Conservation (phyloP, 2,797 vertebrate genomes). For the Gallinago nigripennis region DNA sequence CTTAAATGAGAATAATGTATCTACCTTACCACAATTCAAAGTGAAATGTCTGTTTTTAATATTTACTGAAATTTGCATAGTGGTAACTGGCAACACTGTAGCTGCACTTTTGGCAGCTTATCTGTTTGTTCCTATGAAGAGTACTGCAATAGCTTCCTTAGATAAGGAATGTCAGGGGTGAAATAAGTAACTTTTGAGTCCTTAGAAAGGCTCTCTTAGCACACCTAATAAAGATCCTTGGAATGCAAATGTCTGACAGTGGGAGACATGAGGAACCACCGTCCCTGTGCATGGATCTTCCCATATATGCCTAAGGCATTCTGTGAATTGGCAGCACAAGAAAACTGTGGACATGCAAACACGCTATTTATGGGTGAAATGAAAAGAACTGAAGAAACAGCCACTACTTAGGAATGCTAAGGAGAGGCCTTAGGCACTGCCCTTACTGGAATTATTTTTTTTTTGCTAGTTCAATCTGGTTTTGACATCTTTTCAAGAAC, state of each 20-base stretch:
- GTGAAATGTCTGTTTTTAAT: neutral
- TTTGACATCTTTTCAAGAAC: neutral
- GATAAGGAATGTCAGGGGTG: neutral
- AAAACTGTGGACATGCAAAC: neutral
- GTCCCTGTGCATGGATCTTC: neutral
- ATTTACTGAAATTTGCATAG: neutral
- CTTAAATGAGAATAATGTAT: neutral
- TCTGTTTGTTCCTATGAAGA: neutral
- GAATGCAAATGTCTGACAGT: neutral
- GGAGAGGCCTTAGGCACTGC: neutral
- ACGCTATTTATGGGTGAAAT: neutral
- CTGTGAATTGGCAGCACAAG: neutral
- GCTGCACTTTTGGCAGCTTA: neutral
- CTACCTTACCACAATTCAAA: neutral
- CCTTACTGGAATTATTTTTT: neutral
- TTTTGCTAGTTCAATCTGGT: neutral
- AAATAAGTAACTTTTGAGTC: neutral
- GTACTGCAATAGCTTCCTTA: neutral
- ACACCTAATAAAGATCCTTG: constrained; percentile 3
- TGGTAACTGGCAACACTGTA: neutral
- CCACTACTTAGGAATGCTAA: neutral
- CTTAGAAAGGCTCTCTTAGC: neutral
- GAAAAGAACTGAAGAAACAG: neutral
- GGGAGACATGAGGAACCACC: neutral
- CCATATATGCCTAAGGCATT: neutral